Percentiles rank a stretch among this genome's conserved stretches.
Conservation (phyloP, 2,797 vertebrate genomes). For the Siniperca undulata region DNA sequence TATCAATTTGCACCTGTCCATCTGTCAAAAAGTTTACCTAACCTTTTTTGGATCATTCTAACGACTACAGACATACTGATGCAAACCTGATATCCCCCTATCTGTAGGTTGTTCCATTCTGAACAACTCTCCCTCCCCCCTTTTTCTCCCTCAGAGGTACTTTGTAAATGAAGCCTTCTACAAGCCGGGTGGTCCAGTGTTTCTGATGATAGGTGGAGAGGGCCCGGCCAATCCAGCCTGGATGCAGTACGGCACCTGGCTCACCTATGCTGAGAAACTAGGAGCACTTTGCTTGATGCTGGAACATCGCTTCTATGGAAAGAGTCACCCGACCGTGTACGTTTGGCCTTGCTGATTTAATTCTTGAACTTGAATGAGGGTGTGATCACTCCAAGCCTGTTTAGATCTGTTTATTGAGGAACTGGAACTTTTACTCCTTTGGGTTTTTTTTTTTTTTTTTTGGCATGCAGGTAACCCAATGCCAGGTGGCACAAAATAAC, state of each 20-base stretch:
- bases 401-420: too few species aligned
- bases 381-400: too few species aligned
- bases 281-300: slow-evolving; percentile 80
- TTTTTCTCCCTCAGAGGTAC: slow-evolving; percentile 74
- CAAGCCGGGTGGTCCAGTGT: slow-evolving; percentile 76
- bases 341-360: slow-evolving; percentile 5
- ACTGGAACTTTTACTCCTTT: too few species aligned
- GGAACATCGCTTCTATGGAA: slow-evolving; percentile 86
- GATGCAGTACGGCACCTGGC: slow-evolving; percentile 79
- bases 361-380: too few species aligned
- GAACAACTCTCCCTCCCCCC: too few species aligned
- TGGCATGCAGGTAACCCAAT: too few species aligned
- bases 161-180: slow-evolving; percentile 81
- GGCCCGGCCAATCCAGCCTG: slow-evolving; percentile 75
- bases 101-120: background rate
- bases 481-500: too few species aligned
- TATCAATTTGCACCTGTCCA: background rate
- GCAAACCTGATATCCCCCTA: background rate
- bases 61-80: background rate
- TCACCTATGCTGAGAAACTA: slow-evolving; percentile 78
- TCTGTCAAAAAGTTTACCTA: background rate
- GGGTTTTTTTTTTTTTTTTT: too few species aligned
- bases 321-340: slow-evolving; percentile 79
- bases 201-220: slow-evolving; percentile 85
- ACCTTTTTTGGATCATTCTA: background rate